Evolutionary conservation across 1,140 invertebrate genomes (phyloP).

Genomic region (Ceratoteleas bidentatus): DNA sequence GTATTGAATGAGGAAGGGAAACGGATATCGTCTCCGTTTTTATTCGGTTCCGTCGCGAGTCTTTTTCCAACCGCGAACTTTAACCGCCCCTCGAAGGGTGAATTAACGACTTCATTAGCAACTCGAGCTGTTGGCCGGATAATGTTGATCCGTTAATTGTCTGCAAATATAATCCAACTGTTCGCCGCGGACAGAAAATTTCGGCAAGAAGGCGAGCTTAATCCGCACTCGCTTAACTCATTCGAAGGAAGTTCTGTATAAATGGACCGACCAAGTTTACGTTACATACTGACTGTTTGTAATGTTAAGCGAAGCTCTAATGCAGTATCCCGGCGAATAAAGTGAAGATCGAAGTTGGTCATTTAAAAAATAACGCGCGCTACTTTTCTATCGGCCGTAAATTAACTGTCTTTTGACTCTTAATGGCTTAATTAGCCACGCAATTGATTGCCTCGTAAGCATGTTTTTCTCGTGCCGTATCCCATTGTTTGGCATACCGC

Average conservation of each 20-base stretch:
- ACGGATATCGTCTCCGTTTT: neutral
- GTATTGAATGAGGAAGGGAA: neutral
- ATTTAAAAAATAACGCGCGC: constrained; percentile 31
- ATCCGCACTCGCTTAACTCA: constrained; percentile 30
- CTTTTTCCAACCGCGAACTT: neutral
- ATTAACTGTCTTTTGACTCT: constrained; percentile 38
- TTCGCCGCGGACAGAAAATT: constrained; percentile 21
- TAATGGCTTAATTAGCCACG: constrained; percentile 37
- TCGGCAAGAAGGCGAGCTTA: constrained; percentile 24
- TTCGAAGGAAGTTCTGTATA: constrained; percentile 33
- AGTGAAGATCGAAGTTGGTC: constrained; percentile 28
- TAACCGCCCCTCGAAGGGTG: neutral
- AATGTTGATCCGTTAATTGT: constrained; percentile 32
- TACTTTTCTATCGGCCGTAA: constrained; percentile 33
- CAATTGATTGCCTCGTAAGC: constrained; percentile 18
- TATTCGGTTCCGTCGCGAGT: neutral
- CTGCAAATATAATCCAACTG: constrained; percentile 26
- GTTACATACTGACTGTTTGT: constrained; percentile 52
- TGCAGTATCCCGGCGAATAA: constrained; percentile 32
- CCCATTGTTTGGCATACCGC: constrained; percentile 3
- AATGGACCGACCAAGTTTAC: constrained; percentile 44
- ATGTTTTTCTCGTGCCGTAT: constrained; percentile 20
- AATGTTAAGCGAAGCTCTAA: constrained; percentile 48
- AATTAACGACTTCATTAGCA: constrained; percentile 26
- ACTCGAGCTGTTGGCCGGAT: constrained; percentile 4